Base-by-base conservation (phyloP, 2,797 vertebrate species). In the Sebastolobus altivelis region DNA sequence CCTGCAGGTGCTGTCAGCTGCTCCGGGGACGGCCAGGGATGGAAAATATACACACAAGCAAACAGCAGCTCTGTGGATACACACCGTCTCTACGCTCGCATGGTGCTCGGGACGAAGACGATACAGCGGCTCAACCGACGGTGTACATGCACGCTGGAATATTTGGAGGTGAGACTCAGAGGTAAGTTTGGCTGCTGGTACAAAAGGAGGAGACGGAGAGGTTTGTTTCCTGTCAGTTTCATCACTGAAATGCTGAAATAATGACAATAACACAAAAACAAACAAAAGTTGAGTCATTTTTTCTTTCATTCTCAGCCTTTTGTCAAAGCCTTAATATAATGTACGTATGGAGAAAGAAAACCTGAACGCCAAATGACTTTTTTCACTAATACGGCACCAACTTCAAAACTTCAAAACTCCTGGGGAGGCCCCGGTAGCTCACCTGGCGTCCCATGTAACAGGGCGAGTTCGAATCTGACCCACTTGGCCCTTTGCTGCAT, bases 1-100 rank as follows among this genome's bases (percentile, higher is more conserved):
- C 83, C 91, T 91, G 87, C 91, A 94, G 91, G 91, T 94, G 92
- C 89, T 92, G 91, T 92, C 88, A 90, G 87, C 62, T 10, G 81
- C 85, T 66, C 71, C 3, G 37, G 74, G 80, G 83, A 80, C 65
- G 43, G 76, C 52, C 29, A 13, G 40, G 11, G 52, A 81, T 61
- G 73, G 75, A 84, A 86, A 84, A 79, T 63, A 65, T 74, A 81
- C 35, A 88, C 83, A 82, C 83, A 20, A 58, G 71, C 71, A 80
- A 73, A 81, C 68, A 74, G 79, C 84, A 77, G 72, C 75, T 79
- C 69, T 70, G 70, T 86, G 84, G 68, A 58, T 49, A n/a, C 72
- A 75, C 69, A 71, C 68, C n/a, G 62, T 37, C 61, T 75, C 43
- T 70, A 68, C 40, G 2, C 65, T 63, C 69, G 20, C 37, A 66